These are phyloP conservation scores for Enteromius thamalakanensis DNA, from an alignment of 2,797 vertebrate species.

Conservation along the genomic window DNA sequence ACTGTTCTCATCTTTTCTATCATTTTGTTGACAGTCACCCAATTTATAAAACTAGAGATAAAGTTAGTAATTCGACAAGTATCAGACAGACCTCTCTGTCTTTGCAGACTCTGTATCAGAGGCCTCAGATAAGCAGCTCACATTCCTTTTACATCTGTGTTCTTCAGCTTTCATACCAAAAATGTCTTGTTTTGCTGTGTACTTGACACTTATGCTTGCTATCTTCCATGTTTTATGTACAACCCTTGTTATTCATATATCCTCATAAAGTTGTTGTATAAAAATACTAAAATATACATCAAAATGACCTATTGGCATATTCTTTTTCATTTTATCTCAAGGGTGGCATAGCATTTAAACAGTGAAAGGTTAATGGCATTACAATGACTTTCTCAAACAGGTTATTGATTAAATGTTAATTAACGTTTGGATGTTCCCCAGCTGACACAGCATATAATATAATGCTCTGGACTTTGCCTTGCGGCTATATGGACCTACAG, in stretches of 20 bases:
- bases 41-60: constrained; percentile 27
- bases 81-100: constrained; percentile 13
- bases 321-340: constrained; percentile 15
- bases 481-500: neutral
- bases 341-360: constrained; percentile 33
- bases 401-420: constrained; percentile 45
- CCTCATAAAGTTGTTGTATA: neutral
- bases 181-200: neutral
- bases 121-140: neutral
- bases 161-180: neutral
- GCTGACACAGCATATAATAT: constrained; percentile 24
- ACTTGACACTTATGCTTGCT: neutral
- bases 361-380: constrained; percentile 49
- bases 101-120: constrained; percentile 16
- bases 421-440: constrained; percentile 32
- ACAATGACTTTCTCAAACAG: constrained; percentile 26
- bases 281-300: neutral
- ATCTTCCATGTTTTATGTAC: neutral
- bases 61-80: constrained; percentile 26
- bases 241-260: constrained; percentile 5
- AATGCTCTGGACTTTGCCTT: neutral
- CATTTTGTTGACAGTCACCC: constrained; percentile 9
- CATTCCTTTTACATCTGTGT: constrained; percentile 3
- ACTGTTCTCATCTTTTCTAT: constrained; percentile 17
- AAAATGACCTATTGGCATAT: constrained; percentile 27